Evolutionary conservation across 2,797 vertebrate species (phyloP), one percentile per base, ranked within the genome.

Genomic region (Bucorvus abyssinicus): DNA sequence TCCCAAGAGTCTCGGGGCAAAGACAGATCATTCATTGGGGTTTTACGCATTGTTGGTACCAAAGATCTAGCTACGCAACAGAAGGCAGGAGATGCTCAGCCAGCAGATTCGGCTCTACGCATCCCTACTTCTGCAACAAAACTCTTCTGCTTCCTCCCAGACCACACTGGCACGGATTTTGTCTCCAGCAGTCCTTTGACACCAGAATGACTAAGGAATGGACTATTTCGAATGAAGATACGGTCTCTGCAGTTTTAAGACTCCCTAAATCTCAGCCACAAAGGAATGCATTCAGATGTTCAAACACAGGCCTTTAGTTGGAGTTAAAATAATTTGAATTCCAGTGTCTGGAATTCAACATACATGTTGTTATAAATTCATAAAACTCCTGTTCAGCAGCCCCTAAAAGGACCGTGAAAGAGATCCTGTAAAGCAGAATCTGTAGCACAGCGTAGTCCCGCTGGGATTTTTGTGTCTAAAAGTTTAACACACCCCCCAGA

Each of bases 281-380:
- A 96, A 95, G 84, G 96, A 96, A 96, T 85, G 78, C 90, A 92
- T 96, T 95, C 88, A 96, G 83, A 68, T 64, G 27, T 70, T 96
- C 40, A 61, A 77, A 96, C 91, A 96, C 81, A 95, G 78, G 83
- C 81, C 90, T 90, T 95, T 47, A 96, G 96, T 84, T 95, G 71
- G 65, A 97, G 84, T 96, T 96, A 94, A 96, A 97, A 96, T 95
- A 87, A 96, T 84, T 94, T 90, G 91, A 96, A 96, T 97, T 96
- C 96, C 94, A 96, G 63, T 92, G 95, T 89, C 95, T 95, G 93
- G n/a, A n/a, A n/a, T 64, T 64, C 94, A 91, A 77, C 83, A 94
- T 94, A 82, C 79, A 96, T 84, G 91, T 96, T 96, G 90, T 93
- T 94, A 70, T n/a, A 90, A 96, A 95, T 93, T 83, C 68, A 82